phyloP scores from a whole-genome alignment of 2,113 vertebrate species.

The Pipra filicauda region DNA sequence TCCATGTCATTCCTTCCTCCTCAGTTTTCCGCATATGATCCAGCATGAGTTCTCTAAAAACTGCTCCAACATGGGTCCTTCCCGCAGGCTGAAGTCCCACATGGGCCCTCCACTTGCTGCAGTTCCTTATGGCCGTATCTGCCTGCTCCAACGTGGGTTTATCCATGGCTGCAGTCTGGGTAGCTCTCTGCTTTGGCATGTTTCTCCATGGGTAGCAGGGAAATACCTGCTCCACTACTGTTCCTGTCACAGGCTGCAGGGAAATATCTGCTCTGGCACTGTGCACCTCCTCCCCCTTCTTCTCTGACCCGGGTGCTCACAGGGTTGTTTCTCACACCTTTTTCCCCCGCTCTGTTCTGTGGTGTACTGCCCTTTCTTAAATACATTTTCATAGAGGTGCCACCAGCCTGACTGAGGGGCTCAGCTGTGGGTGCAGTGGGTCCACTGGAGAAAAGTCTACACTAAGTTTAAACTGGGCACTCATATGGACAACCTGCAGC shows the following conservation, averaged over 20 bases:
- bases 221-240: neutral
- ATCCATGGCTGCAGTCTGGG: neutral
- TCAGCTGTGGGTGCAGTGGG: neutral
- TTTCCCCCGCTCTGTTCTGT: neutral
- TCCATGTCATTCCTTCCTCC: neutral
- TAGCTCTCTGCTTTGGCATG: neutral
- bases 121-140: neutral
- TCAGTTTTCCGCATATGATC: neutral
- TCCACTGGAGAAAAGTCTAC: neutral
- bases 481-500: neutral
- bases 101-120: neutral
- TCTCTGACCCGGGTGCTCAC: rapidly evolving
- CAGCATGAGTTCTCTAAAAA: neutral
- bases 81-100: neutral
- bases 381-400: neutral
- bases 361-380: neutral
- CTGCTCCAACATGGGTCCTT: neutral
- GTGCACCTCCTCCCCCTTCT: neutral
- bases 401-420: neutral
- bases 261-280: neutral
- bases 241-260: neutral
- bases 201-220: neutral
- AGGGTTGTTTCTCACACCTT: neutral
- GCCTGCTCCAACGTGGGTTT: rapidly evolving
- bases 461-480: neutral